Base-by-base conservation (phyloP, 2,113 vertebrate species). In the Hippocampus guttulatus region DNA sequence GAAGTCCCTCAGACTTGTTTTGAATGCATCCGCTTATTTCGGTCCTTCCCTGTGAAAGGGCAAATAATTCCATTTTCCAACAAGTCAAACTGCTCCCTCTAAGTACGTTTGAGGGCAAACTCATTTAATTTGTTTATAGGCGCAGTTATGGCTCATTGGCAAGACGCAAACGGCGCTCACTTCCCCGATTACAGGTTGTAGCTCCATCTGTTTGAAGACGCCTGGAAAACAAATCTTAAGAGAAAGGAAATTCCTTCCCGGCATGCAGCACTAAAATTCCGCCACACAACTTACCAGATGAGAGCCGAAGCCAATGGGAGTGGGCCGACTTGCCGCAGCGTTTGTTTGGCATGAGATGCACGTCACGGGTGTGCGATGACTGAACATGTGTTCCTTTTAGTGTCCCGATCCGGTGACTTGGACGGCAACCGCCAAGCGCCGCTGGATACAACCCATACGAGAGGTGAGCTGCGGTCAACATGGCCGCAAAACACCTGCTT, bases 401-500 rank as follows among this genome's bases (percentile, higher is more conserved):
- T 75, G 5, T 79, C 89, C 55, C 87, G 86, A 60, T 33, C 87
- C 54, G 5, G 80, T 45, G 91, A 93, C 57, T 71, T 82, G 27
- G 91, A 93, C 1, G 73, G 64, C 67, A 69, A 18, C 58, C 85
- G 75, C 66, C 92, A 85, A 83, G 67, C 40, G 18, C 55, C 80
- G 8, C 58, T 87, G 77, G 92, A 92, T 20, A 61, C 75, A 8
- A 71, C 75, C 25, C 84, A 84, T 15, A 85, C 80, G 4, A 85
- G 84, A 91, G 91, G 92, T 93, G 78, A 76, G 88, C 54, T 49
- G 49, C 64, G 23, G 68, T 69, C 69, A 52, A n/a, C 33, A 18
- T 71, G 64, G 76, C 40, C 51, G 67, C 79, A 60, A 65, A 69
- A 51, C 70, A 67, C 51, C 61, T 69, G 58, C 67, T 68, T 65